Evolutionary conservation across 2,113 vertebrate species (phyloP).

Genomic region (Paralichthys olivaceus): DNA sequence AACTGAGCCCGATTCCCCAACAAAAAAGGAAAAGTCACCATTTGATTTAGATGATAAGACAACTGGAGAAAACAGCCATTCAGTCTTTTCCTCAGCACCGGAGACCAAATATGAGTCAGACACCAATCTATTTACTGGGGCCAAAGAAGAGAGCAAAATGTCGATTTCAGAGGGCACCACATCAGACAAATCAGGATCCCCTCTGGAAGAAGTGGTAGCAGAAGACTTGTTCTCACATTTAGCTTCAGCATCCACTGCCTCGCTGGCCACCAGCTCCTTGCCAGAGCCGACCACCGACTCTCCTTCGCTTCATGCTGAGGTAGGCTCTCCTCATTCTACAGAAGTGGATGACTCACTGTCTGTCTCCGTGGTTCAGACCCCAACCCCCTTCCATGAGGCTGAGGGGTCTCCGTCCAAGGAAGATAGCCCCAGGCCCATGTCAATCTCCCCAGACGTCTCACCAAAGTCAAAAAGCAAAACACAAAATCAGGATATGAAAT

Average conservation of each 20-base stretch:
- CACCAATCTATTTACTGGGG: constrained; percentile 82
- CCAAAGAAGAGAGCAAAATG: constrained; percentile 98
- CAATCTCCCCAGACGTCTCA: constrained; percentile 95
- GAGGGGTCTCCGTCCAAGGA: constrained; percentile 95
- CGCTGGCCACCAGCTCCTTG: constrained; percentile 94
- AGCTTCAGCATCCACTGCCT: constrained; percentile 95
- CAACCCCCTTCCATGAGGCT: constrained; percentile 93
- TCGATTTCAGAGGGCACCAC: constrained; percentile 97
- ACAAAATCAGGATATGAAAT: constrained; percentile 85
- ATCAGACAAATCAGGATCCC: constrained; percentile 95
- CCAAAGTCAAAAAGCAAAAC: constrained; percentile 89
- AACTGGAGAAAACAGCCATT: constrained; percentile 74
- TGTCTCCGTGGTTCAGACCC: constrained; percentile 95
- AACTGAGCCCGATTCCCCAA: constrained; percentile 80
- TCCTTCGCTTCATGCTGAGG: constrained; percentile 94
- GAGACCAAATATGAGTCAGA: constrained; percentile 83
- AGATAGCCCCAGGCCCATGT: constrained; percentile 95
- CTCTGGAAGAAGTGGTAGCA: constrained; percentile 92
- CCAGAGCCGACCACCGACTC: constrained; percentile 96
- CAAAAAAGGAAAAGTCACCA: constrained; percentile 76
- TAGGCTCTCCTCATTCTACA: constrained; percentile 96
- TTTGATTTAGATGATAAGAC: constrained; percentile 70
- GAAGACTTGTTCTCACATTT: constrained; percentile 97
- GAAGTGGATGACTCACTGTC: constrained; percentile 98
- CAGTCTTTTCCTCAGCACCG: constrained; percentile 62